phyloP scores from a whole-genome alignment of 1,140 invertebrate species.

The fruit fly (Drosophila melanogaster) region Release_6_plus_ISO1_MT NT_033777.3:31444501-31445000 shows the following conservation, averaged over 20 bases:
- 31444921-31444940: conserved; percentile 8
- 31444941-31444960: conserved; percentile 15
- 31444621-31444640: conserved; percentile 64
- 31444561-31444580: conserved; percentile 62
- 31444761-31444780: conserved; percentile 33
- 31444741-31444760: conserved; percentile 27
- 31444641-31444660: conserved; percentile 73
- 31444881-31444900: conserved; percentile 44
- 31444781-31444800: conserved; percentile 31
- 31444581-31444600: conserved; percentile 66
- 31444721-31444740: conserved; percentile 47
- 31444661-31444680: conserved; percentile 11
- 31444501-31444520: not conserved
- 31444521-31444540: too few relatives aligned
- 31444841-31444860: conserved; percentile 70
- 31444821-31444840: conserved; percentile 39
- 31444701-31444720: conserved; percentile 45
- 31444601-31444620: conserved; percentile 79
- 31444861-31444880: conserved; percentile 70
- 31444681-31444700: not conserved
- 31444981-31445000: conserved; percentile 8
- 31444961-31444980: conserved; percentile 50
- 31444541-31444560: conserved; percentile 63
- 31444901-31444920: conserved; percentile 46
- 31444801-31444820: conserved; percentile 64